These are phyloP conservation scores for Chrysomallon squamiferum DNA, from an alignment of 1,140 invertebrate species.

Conservation along the genomic window DNA sequence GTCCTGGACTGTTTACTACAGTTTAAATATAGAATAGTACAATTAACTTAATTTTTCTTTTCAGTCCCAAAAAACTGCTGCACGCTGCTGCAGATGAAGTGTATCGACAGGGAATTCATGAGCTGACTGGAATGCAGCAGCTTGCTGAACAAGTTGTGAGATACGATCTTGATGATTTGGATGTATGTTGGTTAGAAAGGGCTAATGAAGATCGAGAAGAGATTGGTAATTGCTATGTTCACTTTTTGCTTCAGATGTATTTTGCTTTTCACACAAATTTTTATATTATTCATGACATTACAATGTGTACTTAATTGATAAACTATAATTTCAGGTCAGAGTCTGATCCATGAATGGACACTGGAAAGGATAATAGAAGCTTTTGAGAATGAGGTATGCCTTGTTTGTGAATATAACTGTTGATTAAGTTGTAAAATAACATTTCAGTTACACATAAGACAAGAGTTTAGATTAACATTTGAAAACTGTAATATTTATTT, in stretches of 20 bases:
- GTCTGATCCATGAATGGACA: constrained; percentile 80
- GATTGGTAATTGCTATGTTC: constrained; percentile 63
- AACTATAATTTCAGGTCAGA: constrained; percentile 32
- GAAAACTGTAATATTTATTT: too few species aligned
- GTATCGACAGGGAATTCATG: constrained; percentile 83
- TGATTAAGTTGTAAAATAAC: too few species aligned
- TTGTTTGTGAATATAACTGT: background rate
- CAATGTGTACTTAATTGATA: background rate
- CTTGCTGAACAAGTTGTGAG: constrained; percentile 87
- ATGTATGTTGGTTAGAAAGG: constrained; percentile 88
- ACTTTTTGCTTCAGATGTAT: too few species aligned
- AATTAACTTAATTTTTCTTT: too few species aligned
- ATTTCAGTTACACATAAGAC: too few species aligned
- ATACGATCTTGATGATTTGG: constrained; percentile 94
- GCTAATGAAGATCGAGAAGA: constrained; percentile 84
- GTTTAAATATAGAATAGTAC: too few species aligned
- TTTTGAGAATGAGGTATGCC: constrained; percentile 75
- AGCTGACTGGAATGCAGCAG: constrained; percentile 83
- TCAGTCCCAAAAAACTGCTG: constrained; percentile 89
- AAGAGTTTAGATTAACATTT: too few species aligned
- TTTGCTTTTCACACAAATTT: too few species aligned
- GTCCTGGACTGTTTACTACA: too few species aligned
- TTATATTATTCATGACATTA: background rate
- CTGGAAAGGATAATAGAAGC: constrained; percentile 93
- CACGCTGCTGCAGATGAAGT: constrained; percentile 79